These are phyloP conservation scores for Microctenopoma steveboyesi DNA, from an alignment of 2,797 vertebrate species.

Conservation along the genomic window DNA sequence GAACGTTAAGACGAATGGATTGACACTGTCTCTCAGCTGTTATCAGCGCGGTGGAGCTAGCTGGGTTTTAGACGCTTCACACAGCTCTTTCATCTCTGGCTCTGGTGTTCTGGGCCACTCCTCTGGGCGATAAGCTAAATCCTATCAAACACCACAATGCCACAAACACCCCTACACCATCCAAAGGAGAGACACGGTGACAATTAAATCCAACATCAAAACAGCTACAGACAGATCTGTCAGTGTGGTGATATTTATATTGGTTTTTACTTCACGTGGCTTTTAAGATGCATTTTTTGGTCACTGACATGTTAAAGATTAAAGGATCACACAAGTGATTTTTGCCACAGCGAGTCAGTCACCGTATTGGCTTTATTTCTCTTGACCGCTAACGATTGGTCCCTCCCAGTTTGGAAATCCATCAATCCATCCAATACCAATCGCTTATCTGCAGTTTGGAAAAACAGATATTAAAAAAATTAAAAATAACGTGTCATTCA, in stretches of 20 bases:
- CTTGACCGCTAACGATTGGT: background rate
- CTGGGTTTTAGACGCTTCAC: slow-evolving; percentile 61
- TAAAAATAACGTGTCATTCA: no score
- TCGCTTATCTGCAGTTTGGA: no score
- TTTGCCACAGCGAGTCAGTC: background rate
- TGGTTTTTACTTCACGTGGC: slow-evolving; percentile 43
- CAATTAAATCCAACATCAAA: slow-evolving; percentile 61
- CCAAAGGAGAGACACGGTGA: slow-evolving; percentile 46
- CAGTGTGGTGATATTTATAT: slow-evolving; percentile 43
- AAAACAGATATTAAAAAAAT: no score
- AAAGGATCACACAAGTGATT: background rate
- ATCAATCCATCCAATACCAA: no score
- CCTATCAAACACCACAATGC: slow-evolving; percentile 71
- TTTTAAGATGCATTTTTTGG: slow-evolving; percentile 21
- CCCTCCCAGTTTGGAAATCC: background rate
- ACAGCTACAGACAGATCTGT: slow-evolving; percentile 43
- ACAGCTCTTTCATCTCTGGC: slow-evolving; percentile 70
- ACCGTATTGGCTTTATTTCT: background rate
- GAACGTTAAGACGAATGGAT: slow-evolving; percentile 63
- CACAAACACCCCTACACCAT: slow-evolving; percentile 46
- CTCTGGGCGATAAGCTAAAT: slow-evolving; percentile 73
- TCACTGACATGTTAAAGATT: slow-evolving; percentile 11
- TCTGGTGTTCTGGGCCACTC: slow-evolving; percentile 58
- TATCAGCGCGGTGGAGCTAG: slow-evolving; percentile 60
- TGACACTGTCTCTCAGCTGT: slow-evolving; percentile 53